These are phyloP conservation scores for Drosophila ezoana DNA, from an alignment of 2,888 invertebrate genomes.

Conservation along the genomic window DNA sequence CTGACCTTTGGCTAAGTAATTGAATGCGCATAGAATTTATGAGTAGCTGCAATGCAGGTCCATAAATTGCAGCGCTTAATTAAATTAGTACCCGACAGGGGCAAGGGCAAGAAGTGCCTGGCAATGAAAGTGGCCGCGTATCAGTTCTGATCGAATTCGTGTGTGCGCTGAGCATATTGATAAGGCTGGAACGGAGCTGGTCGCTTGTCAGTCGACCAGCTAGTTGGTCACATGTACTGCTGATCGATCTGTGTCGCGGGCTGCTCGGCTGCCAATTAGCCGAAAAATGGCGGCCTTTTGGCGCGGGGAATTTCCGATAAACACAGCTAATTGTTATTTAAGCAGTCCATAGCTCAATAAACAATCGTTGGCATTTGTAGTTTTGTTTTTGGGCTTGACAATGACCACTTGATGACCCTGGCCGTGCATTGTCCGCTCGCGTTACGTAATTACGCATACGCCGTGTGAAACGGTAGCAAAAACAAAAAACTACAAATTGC, in stretches of 20 bases:
- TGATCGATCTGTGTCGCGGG: constrained; percentile 55
- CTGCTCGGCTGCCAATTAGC: constrained; percentile 46
- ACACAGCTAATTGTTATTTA: constrained; percentile 68
- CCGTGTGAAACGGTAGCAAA: constrained; percentile 46
- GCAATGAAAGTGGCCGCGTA: constrained; percentile 48
- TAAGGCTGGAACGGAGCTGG: constrained; percentile 40
- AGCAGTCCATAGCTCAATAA: constrained; percentile 55
- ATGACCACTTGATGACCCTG: constrained; percentile 61
- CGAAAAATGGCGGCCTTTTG: constrained; percentile 24
- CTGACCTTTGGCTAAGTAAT: constrained; percentile 64
- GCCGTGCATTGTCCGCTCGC: constrained; percentile 20
- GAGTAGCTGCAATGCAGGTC: constrained; percentile 56
- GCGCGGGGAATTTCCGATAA: constrained; percentile 20
- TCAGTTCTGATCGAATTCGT: constrained; percentile 51
- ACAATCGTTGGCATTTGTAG: constrained; percentile 63
- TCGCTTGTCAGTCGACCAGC: constrained; percentile 13
- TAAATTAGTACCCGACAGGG: constrained; percentile 52
- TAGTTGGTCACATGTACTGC: constrained; percentile 59
- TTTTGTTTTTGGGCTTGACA: constrained; percentile 23
- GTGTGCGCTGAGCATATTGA: constrained; percentile 56
- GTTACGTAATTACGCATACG: constrained; percentile 69
- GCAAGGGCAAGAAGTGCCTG: constrained; percentile 11
- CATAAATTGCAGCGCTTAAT: constrained; percentile 69
- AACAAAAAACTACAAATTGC: constrained; percentile 19
- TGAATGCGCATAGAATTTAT: constrained; percentile 68